phyloP scores from a whole-genome alignment of 2,113 vertebrate species.

The Agelaius tricolor region DNA sequence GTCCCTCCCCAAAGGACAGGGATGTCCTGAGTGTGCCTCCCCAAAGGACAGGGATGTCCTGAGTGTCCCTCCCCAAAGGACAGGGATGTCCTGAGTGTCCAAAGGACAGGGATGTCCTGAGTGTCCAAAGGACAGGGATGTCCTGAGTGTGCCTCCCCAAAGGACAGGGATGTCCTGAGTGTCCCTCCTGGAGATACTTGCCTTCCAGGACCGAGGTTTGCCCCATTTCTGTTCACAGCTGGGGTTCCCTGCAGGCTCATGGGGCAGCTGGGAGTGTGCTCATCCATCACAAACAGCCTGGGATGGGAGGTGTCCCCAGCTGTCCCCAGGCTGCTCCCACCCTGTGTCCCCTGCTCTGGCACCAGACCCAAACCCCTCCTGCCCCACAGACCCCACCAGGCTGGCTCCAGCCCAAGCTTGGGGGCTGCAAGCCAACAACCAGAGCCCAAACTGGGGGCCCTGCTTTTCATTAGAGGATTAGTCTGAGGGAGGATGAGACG shows the following conservation, averaged over 20 bases:
- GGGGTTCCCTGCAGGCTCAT: accelerated
- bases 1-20: too few species aligned
- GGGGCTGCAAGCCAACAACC: background rate
- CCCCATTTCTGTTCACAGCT: accelerated
- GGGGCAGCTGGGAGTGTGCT: too few species aligned
- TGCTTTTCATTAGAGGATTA: conserved; percentile 18
- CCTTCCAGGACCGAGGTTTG: background rate
- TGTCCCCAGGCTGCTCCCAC: background rate
- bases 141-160: too few species aligned
- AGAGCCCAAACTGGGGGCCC: background rate
- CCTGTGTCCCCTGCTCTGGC: background rate
- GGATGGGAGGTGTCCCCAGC: background rate
- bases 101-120: too few species aligned
- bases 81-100: too few species aligned
- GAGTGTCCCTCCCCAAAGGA: too few species aligned
- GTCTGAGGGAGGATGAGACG: background rate
- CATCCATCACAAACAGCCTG: accelerated
- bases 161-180: too few species aligned
- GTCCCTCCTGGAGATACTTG: background rate
- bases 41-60: too few species aligned
- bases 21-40: too few species aligned
- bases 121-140: too few species aligned
- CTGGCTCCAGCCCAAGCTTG: background rate
- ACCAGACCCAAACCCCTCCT: background rate
- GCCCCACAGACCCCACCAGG: background rate